Evolutionary conservation across 2,888 invertebrate species (phyloP).

Genomic region (Nephrotoma flavescens): DNA sequence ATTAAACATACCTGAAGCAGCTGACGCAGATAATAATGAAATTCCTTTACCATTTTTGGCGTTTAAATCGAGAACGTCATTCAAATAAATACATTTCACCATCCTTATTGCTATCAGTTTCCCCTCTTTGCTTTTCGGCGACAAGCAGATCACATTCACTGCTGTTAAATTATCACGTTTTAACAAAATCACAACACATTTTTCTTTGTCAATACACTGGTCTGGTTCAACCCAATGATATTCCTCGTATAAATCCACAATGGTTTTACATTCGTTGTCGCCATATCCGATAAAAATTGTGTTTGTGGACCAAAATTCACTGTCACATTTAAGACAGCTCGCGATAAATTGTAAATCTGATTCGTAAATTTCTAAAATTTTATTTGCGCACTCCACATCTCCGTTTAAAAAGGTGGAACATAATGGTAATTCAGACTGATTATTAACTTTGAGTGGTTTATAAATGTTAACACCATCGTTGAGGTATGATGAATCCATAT

Average conservation of each 20-base stretch:
- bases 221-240: not conserved
- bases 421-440: not conserved
- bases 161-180: not conserved
- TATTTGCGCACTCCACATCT: not conserved
- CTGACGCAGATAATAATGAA: no score
- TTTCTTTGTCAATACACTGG: not conserved
- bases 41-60: not conserved
- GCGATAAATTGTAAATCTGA: not conserved
- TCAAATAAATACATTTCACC: not conserved
- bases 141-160: not conserved
- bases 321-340: not conserved
- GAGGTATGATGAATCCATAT: no score
- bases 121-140: not conserved
- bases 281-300: not conserved
- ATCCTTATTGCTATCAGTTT: not conserved
- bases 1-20: no score
- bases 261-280: not conserved
- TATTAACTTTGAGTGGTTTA: no score
- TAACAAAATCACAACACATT: not conserved
- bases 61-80: not conserved
- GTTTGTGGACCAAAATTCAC: not conserved
- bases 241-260: not conserved
- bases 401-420: not conserved
- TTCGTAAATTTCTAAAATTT: not conserved
- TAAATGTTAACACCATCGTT: no score